Evolutionary conservation across 1,140 invertebrate species (phyloP).

Genomic region (Drosophila novamexicana): DNA sequence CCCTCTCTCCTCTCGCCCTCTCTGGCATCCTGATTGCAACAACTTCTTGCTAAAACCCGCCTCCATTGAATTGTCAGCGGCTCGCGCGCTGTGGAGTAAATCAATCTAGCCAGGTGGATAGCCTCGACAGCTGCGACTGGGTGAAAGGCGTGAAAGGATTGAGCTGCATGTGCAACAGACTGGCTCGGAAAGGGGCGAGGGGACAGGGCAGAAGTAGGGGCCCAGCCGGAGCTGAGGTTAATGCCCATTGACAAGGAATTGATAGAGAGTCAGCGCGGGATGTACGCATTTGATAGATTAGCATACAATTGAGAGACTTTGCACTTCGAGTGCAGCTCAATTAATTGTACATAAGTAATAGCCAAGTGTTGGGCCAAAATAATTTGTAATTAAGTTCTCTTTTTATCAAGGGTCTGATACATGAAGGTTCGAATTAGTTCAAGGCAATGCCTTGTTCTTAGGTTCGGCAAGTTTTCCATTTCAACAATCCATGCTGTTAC

Average conservation of each 20-base stretch:
- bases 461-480: no score
- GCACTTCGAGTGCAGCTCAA: no score
- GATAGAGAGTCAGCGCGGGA: not conserved
- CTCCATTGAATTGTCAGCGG: constrained; percentile 62
- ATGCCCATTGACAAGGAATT: no score
- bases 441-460: no score
- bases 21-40: constrained; percentile 58
- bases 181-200: not conserved
- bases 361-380: no score
- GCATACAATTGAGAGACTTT: not conserved
- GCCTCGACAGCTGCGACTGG: constrained; percentile 52
- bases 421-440: no score
- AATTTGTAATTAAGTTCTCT: no score
- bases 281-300: constrained; percentile 51
- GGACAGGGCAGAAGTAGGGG: not conserved
- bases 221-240: no score
- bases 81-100: constrained; percentile 45
- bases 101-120: constrained; percentile 56
- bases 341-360: no score
- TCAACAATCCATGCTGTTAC: no score
- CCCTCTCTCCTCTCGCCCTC: not conserved
- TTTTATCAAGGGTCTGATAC: no score
- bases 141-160: constrained; percentile 82
- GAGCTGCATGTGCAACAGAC: constrained; percentile 18
- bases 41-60: constrained; percentile 22